Conservation (phyloP, 2,113 vertebrate species). For the Forbesichthys agassizii region DNA sequence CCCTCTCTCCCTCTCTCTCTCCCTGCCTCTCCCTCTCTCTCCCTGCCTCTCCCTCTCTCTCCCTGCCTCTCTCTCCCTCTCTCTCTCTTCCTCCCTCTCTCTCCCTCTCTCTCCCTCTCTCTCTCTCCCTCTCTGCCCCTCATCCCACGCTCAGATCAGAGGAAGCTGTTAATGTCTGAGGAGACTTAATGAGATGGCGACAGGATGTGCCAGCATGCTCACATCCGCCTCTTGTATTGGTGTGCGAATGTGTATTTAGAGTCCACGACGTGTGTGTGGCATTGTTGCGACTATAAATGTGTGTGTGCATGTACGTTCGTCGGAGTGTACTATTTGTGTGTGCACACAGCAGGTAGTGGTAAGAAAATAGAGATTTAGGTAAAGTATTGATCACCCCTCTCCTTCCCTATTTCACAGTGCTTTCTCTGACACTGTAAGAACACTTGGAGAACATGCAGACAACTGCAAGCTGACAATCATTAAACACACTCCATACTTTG, state of each 20-base stretch:
- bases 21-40: background rate
- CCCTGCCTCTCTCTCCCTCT: background rate
- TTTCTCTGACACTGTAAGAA: no score
- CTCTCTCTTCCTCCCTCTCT: background rate
- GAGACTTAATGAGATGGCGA: constrained; percentile 27
- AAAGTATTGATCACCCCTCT: constrained; percentile 42
- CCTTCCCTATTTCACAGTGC: background rate
- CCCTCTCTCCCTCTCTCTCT: background rate
- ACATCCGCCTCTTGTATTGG: background rate
- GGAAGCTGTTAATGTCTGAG: constrained; percentile 27
- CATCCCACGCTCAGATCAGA: constrained; percentile 11
- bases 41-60: background rate
- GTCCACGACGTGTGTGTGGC: constrained; percentile 13
- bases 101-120: no score
- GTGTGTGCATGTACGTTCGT: constrained; percentile 12
- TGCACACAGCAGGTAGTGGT: background rate
- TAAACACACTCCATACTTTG: no score
- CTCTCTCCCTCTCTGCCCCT: background rate
- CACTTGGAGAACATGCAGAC: no score
- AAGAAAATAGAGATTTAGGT: constrained; percentile 25
- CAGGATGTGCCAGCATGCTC: no score
- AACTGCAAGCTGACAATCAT: no score
- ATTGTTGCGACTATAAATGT: background rate
- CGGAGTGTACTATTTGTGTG: background rate
- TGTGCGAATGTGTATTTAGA: background rate